phyloP scores from a whole-genome alignment of 2,888 invertebrate species.

The Caenorhabditis parvicauda region DNA sequence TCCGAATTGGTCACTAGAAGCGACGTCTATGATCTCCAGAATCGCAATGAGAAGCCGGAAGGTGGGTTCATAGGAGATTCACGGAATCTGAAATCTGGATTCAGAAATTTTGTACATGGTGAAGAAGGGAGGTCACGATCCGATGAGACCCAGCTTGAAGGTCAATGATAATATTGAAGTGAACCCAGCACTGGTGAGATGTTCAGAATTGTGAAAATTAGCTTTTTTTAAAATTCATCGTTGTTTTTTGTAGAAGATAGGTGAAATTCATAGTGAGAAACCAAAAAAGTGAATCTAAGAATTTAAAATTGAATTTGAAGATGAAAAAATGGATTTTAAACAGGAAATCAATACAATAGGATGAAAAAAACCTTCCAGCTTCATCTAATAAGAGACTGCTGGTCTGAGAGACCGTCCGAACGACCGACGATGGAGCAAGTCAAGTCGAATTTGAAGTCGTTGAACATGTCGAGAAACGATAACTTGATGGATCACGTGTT shows the following conservation, averaged over 20 bases:
- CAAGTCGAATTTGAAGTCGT: constrained; percentile 16
- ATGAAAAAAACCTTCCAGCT: too few species aligned
- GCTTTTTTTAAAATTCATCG: neutral
- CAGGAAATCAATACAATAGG: too few species aligned
- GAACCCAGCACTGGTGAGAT: constrained; percentile 23
- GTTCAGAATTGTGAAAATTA: neutral
- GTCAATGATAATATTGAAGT: constrained; percentile 27
- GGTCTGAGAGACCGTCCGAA: constrained; percentile 38
- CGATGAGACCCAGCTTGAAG: constrained; percentile 41
- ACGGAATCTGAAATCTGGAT: too few species aligned
- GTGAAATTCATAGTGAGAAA: too few species aligned
- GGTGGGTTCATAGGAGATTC: neutral
- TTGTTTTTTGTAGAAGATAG: too few species aligned
- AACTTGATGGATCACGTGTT: constrained; percentile 61
- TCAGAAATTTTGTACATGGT: constrained; percentile 53
- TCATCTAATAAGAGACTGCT: constrained; percentile 49
- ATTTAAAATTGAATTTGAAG: too few species aligned
- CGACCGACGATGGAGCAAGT: constrained; percentile 42
- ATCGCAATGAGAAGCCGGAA: constrained; percentile 23
- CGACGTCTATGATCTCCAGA: constrained; percentile 30
- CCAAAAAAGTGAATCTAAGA: too few species aligned
- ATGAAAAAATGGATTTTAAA: too few species aligned
- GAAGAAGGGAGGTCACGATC: constrained; percentile 48
- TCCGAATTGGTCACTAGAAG: constrained; percentile 41
- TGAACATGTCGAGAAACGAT: constrained; percentile 45